Base-by-base conservation (phyloP, 2,797 vertebrate species). In the Parauchenoglanis ngamensis region DNA sequence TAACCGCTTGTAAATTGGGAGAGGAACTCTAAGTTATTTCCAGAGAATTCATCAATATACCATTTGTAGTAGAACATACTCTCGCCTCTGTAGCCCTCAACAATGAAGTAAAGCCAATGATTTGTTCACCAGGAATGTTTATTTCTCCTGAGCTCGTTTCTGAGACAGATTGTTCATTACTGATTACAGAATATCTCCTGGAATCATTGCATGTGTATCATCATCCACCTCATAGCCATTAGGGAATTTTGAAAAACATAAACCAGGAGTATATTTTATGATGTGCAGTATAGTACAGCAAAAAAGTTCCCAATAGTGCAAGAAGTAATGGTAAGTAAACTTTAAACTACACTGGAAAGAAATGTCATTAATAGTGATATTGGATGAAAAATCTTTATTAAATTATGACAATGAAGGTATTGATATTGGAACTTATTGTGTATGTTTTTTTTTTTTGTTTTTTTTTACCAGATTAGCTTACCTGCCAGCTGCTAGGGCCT, bases 401-500 rank as follows among this genome's bases (percentile, higher is more conserved):
- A 52, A 28, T 54, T n/a, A 52, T 4, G 0, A 4, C 11, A 31
- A 79, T 5, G 0, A 15, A 40, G 13, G 4, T 12, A 4, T 44
- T 25, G 1, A 11, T 44, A 35, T 63, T 40, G 13, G 23, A 77
- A 77, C 1, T 10, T 5, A 7, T 59, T 12, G 19, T 4, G 3
- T 81, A 78, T 40, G 10, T 19, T 49, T 49, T 31, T 31, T n/a
- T n/a, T n/a, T n/a, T n/a, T n/a, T n/a, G n/a, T n/a, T n/a, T n/a
- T n/a, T n/a, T 35, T 82, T 15, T 15, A 82, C 3, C 12, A 11
- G 15, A 4, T 46, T 49, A 15, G 40, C 68, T 84, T 82, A 96
- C 96, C 95, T 94, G 85, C 87, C 90, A 4, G 91, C 90, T 0
- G 88, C 89, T 1, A 99, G 92, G 0, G 92, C 96, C 88, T 97